phyloP scores from a whole-genome alignment of 2,888 invertebrate genomes.

The Cinara cedri region DNA sequence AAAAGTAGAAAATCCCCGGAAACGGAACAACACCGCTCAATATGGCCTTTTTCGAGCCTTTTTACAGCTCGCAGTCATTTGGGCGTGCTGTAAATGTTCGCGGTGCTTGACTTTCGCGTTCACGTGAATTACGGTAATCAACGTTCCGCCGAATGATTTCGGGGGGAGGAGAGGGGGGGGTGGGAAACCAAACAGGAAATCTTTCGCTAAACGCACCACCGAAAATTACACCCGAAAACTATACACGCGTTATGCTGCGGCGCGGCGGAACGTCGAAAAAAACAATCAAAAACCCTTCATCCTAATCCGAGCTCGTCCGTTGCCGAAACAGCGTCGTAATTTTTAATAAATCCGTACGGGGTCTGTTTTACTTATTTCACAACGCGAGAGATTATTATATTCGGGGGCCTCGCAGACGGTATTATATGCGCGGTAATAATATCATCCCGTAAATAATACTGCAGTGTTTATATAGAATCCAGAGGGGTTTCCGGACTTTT shows the following conservation, averaged over 20 bases:
- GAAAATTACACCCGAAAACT: slow-evolving; percentile 3
- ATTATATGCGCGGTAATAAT: no score
- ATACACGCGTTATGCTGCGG: no score
- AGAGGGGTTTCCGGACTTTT: no score
- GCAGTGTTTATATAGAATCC: no score
- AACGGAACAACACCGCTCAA: slow-evolving; percentile 15
- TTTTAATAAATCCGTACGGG: no score
- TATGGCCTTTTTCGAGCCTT: no score
- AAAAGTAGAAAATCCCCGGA: slow-evolving; percentile 4
- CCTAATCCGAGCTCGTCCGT: background rate
- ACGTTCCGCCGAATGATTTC: slow-evolving; percentile 1
- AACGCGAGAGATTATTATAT: no score
- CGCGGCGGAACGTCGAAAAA: background rate
- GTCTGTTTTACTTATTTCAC: no score
- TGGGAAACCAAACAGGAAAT: slow-evolving; percentile 18
- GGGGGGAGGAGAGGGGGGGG: no score
- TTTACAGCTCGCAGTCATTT: slow-evolving; percentile 7
- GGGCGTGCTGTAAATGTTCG: background rate
- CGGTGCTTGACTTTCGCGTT: slow-evolving; percentile 12
- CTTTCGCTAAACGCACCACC: background rate
- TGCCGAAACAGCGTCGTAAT: no score
- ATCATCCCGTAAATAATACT: no score
- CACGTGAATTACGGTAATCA: slow-evolving; percentile 3
- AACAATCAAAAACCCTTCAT: background rate
- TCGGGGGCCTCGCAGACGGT: no score